Evolutionary conservation across 2,797 vertebrate species (phyloP).

Genomic region (Chelidonichthys spinosus): DNA sequence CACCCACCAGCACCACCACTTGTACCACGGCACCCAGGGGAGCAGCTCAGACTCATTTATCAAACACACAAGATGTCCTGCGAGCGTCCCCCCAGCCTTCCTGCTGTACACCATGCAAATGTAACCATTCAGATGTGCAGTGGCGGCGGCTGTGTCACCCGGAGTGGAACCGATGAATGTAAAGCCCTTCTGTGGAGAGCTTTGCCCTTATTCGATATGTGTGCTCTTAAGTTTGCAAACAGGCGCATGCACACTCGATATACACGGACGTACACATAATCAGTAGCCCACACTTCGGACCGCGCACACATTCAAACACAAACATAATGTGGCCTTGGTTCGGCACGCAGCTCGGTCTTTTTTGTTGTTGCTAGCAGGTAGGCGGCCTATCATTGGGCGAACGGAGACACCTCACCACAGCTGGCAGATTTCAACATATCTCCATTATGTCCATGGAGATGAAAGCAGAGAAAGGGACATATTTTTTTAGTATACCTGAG

Average conservation of each 20-base stretch:
- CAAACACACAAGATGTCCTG: conserved; percentile 66
- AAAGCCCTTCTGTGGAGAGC: conserved; percentile 41
- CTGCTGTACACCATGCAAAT: conserved; percentile 59
- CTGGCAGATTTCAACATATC: conserved; percentile 43
- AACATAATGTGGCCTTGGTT: conserved; percentile 31
- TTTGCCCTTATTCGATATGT: conserved; percentile 20
- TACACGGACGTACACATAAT: background rate
- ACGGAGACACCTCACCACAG: conserved; percentile 37
- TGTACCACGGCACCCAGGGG: conserved; percentile 52
- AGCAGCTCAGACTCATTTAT: conserved; percentile 74
- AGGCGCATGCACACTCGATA: background rate
- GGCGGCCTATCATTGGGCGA: conserved; percentile 38
- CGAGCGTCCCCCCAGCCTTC: background rate
- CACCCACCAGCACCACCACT: conserved; percentile 24
- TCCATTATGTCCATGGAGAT: conserved; percentile 44
- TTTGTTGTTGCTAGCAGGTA: conserved; percentile 7
- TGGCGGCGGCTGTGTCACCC: conserved; percentile 21
- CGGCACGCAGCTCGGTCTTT: conserved; percentile 14
- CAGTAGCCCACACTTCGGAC: background rate
- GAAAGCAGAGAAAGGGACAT: conserved; percentile 45
- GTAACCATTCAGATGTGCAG: conserved; percentile 40
- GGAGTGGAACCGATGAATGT: conserved; percentile 56
- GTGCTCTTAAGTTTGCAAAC: conserved; percentile 2
- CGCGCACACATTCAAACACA: conserved; percentile 26
- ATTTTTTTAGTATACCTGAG: conserved; percentile 55